Conservation (phyloP, 1,140 invertebrate genomes). For the Caenorhabditis brenneri region DNA sequence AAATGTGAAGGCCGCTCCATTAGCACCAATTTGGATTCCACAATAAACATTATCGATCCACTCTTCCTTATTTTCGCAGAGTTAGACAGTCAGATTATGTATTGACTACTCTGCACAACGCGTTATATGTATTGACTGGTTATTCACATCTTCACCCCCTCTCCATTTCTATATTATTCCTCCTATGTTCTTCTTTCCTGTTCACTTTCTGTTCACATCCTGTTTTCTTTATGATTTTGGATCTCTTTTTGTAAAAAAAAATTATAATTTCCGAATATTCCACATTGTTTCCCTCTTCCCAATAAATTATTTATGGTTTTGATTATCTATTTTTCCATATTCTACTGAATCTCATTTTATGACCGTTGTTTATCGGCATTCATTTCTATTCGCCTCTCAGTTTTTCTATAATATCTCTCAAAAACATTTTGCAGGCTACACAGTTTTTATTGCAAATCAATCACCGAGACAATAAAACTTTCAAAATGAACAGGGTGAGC, state of each 20-base stretch:
- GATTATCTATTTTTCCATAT: too few relatives aligned
- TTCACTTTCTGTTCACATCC: background rate
- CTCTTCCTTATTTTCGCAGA: background rate
- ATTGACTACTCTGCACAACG: too few relatives aligned
- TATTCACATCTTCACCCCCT: background rate
- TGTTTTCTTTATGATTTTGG: background rate
- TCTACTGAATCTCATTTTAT: too few relatives aligned
- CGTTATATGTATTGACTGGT: background rate
- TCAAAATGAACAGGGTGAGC: conserved; percentile 48
- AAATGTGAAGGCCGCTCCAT: conserved; percentile 58
- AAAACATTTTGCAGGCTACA: too few relatives aligned
- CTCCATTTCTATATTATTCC: background rate
- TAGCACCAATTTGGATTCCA: conserved; percentile 57
- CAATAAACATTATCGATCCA: background rate
- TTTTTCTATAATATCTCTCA: too few relatives aligned
- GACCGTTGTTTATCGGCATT: too few relatives aligned
- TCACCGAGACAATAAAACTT: too few relatives aligned
- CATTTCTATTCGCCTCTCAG: too few relatives aligned
- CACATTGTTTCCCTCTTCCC: background rate
- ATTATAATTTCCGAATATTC: background rate
- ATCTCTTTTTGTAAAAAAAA: background rate
- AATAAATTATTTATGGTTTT: background rate
- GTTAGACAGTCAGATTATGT: too few relatives aligned
- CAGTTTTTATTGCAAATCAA: too few relatives aligned
- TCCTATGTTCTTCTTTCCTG: background rate